Evolutionary conservation across 2,113 vertebrate genomes (phyloP).

Genomic region (Sorex araneus): DNA sequence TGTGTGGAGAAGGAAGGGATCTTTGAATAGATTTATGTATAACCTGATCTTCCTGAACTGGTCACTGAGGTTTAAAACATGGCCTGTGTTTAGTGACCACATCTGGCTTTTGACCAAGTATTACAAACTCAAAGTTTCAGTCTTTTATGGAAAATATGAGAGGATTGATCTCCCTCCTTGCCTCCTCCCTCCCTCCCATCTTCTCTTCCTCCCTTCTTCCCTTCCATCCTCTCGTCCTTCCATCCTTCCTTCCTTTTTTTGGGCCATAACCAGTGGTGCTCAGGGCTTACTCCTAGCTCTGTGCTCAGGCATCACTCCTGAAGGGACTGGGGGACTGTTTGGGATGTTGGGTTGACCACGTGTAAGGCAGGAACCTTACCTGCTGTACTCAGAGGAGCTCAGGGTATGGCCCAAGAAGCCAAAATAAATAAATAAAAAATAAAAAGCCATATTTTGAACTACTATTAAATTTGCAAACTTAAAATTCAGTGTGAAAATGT

Average conservation of each 20-base stretch:
- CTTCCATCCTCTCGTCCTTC: too few relatives aligned
- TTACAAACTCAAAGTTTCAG: background rate
- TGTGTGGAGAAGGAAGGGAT: background rate
- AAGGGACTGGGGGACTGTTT: too few relatives aligned
- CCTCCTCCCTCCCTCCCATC: too few relatives aligned
- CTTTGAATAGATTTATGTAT: background rate
- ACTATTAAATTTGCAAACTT: slow-evolving; percentile 11
- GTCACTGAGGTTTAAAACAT: slow-evolving; percentile 2
- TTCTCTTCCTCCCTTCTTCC: too few relatives aligned
- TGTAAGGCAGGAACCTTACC: too few relatives aligned
- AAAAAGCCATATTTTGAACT: slow-evolving; percentile 19
- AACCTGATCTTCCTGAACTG: slow-evolving; percentile 23
- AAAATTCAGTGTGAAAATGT: slow-evolving; percentile 51
- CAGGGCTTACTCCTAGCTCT: too few relatives aligned
- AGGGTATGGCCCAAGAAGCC: too few relatives aligned
- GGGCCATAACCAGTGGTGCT: too few relatives aligned
- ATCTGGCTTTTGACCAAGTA: slow-evolving; percentile 1
- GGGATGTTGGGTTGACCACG: too few relatives aligned
- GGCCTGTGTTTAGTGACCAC: background rate
- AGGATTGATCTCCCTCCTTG: background rate
- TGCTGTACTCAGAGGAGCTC: too few relatives aligned
- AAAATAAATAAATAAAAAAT: slow-evolving; percentile 10
- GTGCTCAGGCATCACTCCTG: too few relatives aligned
- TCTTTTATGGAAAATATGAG: slow-evolving; percentile 34
- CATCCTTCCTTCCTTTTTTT: too few relatives aligned